Base-by-base conservation (phyloP, 2,888 invertebrate genomes). In the Epinotia bilunana region DNA sequence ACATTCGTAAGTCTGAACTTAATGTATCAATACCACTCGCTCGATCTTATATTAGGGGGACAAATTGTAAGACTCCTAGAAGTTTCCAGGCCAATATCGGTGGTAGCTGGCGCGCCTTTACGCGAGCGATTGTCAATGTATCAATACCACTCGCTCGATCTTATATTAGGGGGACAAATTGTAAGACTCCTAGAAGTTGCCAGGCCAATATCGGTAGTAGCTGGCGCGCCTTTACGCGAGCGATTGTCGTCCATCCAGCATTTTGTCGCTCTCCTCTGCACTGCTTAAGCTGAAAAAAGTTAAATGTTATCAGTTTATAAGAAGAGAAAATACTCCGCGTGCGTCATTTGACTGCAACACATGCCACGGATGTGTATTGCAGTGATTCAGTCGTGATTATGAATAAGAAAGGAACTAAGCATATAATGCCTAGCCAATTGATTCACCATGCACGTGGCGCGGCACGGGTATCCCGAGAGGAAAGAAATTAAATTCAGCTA, bases 261-360 rank as follows among this genome's bases (percentile, higher is more conserved):
- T 96, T 81, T 96, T 95, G 87, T 97, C 96, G 80, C 96, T 96
- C 87, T 97, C 97, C 87, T 97, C 97, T 72, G 95, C 95, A 84
- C 95, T 95, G 92, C 95, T 96, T 82, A 95, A 87, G 85, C 95
- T 95, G 90, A 73, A 93, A 94, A 80, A 73, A 80, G 83, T 83
- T 83, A 79, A 78, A 76, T 70, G 78, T 76, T 61, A 76, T 70
- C 70, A 63, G 78, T 77, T 49, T 28, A 46, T 62, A 49, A 58
- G 4, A 12, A 69, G 5, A 43, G 62, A 57, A 55, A 72, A 63
- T 23, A 71, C 20, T 12, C 55, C 13, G 12, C 46, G 39, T 63
- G 63, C 49, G 72, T 55, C 49, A 63, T 39, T 13, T 16, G 16
- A 60, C 20, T 5, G 58, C 49, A 57, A 60, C 18, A 39, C 46